phyloP scores from a whole-genome alignment of 2,888 invertebrate species.

The Dasypolia templi region DNA sequence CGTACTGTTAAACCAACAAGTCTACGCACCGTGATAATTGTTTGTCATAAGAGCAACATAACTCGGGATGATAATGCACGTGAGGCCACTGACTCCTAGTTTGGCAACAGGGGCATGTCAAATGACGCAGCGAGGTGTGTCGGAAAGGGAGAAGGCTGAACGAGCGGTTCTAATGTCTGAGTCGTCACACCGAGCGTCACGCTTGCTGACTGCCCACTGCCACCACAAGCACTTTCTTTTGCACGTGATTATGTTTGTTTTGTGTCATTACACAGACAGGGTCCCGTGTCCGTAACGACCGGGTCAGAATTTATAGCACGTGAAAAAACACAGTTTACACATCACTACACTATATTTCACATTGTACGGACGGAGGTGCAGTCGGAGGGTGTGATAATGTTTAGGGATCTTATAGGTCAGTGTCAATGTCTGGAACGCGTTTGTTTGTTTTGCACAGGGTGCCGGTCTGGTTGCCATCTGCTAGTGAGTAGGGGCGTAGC shows the following conservation, averaged over 20 bases:
- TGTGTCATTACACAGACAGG: slow-evolving; percentile 62
- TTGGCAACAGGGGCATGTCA: slow-evolving; percentile 77
- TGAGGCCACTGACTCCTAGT: slow-evolving; percentile 75
- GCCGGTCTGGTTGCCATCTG: slow-evolving; percentile 74
- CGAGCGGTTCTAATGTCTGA: slow-evolving; percentile 79
- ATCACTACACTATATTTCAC: slow-evolving; percentile 30
- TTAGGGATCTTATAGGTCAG: slow-evolving; percentile 78
- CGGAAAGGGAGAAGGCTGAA: slow-evolving; percentile 81
- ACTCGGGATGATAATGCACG: slow-evolving; percentile 53
- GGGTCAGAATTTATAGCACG: slow-evolving; percentile 38
- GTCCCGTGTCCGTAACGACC: slow-evolving; percentile 39
- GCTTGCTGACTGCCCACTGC: slow-evolving; percentile 78
- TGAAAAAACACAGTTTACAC: slow-evolving; percentile 45
- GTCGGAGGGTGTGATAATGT: slow-evolving; percentile 63
- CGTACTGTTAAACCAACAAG: slow-evolving; percentile 70
- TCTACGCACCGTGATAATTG: slow-evolving; percentile 68
- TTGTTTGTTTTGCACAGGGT: slow-evolving; percentile 86
- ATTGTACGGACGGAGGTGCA: slow-evolving; percentile 55
- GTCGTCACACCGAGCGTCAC: slow-evolving; percentile 82
- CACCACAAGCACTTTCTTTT: slow-evolving; percentile 87
- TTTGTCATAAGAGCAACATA: slow-evolving; percentile 43
- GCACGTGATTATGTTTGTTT: slow-evolving; percentile 83
- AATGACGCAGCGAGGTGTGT: slow-evolving; percentile 82
- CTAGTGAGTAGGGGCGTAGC: slow-evolving; percentile 56
- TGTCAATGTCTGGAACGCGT: slow-evolving; percentile 81